Evolutionary conservation across 2,888 invertebrate genomes (phyloP).

Genomic region (Meloe dianella): DNA sequence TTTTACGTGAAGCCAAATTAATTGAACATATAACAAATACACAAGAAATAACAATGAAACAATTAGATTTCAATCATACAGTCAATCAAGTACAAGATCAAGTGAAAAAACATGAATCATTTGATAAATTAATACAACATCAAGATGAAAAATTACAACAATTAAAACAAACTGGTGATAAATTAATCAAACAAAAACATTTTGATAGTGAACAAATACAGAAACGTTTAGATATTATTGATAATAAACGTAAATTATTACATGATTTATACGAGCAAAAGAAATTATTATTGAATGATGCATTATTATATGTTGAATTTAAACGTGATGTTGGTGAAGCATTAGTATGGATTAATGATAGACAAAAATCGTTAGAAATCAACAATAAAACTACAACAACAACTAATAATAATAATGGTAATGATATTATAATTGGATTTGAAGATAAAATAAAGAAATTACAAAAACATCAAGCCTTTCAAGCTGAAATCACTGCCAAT

Average conservation of each 20-base stretch:
- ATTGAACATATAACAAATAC: constrained; percentile 86
- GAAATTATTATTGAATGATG: constrained; percentile 74
- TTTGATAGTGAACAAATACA: constrained; percentile 86
- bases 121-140: constrained; percentile 86
- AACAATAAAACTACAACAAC: constrained; percentile 78
- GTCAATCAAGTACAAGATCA: constrained; percentile 90
- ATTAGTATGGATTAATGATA: constrained; percentile 90
- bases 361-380: constrained; percentile 83
- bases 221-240: constrained; percentile 75
- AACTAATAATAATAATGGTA: constrained; percentile 73
- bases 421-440: constrained; percentile 78
- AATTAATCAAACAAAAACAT: constrained; percentile 87
- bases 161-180: constrained; percentile 83
- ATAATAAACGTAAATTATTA: constrained; percentile 71
- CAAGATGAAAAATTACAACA: constrained; percentile 87
- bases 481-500: constrained; percentile 89
- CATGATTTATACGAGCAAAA: constrained; percentile 72
- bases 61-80: constrained; percentile 74
- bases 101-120: constrained; percentile 92
- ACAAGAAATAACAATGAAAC: constrained; percentile 80
- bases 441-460: constrained; percentile 96
- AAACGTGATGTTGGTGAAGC: constrained; percentile 90
- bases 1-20: constrained; percentile 91
- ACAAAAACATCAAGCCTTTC: constrained; percentile 94
- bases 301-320: constrained; percentile 87